A percentile compares a stretch with the other conserved stretches of the same genome.
These are phyloP conservation scores for Zoanthus sansibaricus DNA, from an alignment of 92 coral and sea anemone genomes.

Conservation along the genomic window DNA sequence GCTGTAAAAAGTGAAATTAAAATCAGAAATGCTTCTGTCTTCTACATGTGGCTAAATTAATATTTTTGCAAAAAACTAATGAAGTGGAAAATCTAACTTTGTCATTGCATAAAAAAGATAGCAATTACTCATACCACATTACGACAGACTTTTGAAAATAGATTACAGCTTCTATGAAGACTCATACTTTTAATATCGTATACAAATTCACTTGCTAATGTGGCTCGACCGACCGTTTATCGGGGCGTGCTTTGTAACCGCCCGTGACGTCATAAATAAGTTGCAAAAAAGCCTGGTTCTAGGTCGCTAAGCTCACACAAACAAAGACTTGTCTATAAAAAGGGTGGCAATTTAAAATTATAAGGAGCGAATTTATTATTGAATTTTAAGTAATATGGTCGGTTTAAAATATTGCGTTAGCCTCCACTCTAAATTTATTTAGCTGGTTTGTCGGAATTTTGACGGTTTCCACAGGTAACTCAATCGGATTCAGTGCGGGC, in stretches of 20 bases:
- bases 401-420: too few relatives aligned
- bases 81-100: neutral
- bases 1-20: slow-evolving; percentile 4
- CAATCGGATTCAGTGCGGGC: too few relatives aligned
- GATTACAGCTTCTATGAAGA: slow-evolving; percentile 67
- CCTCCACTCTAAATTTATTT: too few relatives aligned
- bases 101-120: neutral
- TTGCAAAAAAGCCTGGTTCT: slow-evolving; percentile 66
- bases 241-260: slow-evolving; percentile 40
- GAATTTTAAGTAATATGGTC: too few relatives aligned
- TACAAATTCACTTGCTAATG: neutral
- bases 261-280: slow-evolving; percentile 62
- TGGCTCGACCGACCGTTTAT: neutral
- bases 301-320: neutral
- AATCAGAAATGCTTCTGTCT: neutral
- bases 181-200: slow-evolving; percentile 61
- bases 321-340: too few relatives aligned
- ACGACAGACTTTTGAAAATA: slow-evolving; percentile 71
- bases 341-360: too few relatives aligned
- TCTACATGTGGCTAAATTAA: neutral
- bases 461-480: too few relatives aligned
- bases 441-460: too few relatives aligned
- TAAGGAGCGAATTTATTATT: too few relatives aligned
- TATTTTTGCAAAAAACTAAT: neutral
- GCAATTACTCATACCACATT: slow-evolving; percentile 55